A percentile compares a stretch with the other conserved stretches of the same genome.
These are phyloP conservation scores for Anticlea derivata DNA, from an alignment of 2,888 invertebrate genomes.

Conservation along the genomic window DNA sequence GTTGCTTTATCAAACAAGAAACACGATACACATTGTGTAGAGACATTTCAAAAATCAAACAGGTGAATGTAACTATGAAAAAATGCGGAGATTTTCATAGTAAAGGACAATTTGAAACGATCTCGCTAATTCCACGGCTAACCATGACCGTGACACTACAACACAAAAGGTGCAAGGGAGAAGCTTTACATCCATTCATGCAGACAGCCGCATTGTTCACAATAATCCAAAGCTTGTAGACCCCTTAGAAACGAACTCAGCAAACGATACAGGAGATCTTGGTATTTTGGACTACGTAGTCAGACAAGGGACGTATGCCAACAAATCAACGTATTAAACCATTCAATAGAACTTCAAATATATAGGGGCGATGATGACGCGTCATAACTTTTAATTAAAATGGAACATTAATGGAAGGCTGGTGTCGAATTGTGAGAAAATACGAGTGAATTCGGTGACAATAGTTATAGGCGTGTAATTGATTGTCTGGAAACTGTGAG, in stretches of 20 bases:
- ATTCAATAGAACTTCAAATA: conserved; percentile 55
- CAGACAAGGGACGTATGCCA: conserved; percentile 64
- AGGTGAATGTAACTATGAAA: conserved; percentile 49
- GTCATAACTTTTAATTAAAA: conserved; percentile 82
- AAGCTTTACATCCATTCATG: conserved; percentile 67
- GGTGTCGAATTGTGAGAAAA: conserved; percentile 57
- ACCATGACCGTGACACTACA: conserved; percentile 56
- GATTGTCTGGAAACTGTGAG: conserved; percentile 58
- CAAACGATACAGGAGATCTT: conserved; percentile 43
- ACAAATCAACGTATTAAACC: conserved; percentile 69
- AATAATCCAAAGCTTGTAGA: conserved; percentile 35
- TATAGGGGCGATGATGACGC: conserved; percentile 63
- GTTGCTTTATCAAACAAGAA: conserved; percentile 24
- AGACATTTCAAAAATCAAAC: conserved; percentile 33
- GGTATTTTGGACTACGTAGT: conserved; percentile 54
- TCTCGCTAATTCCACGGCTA: conserved; percentile 66
- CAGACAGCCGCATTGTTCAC: conserved; percentile 63
- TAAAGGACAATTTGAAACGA: conserved; percentile 59
- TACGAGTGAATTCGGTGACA: conserved; percentile 29
- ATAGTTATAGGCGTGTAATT: conserved; percentile 70
- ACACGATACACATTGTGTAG: conserved; percentile 26
- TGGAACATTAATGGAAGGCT: conserved; percentile 66
- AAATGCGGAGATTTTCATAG: conserved; percentile 48
- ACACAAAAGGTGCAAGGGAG: conserved; percentile 61
- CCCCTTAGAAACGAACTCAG: conserved; percentile 18